A percentile compares a stretch with the other conserved stretches of the same genome.
Conservation (phyloP, 2,113 vertebrate species). For the Colossoma macropomum region DNA sequence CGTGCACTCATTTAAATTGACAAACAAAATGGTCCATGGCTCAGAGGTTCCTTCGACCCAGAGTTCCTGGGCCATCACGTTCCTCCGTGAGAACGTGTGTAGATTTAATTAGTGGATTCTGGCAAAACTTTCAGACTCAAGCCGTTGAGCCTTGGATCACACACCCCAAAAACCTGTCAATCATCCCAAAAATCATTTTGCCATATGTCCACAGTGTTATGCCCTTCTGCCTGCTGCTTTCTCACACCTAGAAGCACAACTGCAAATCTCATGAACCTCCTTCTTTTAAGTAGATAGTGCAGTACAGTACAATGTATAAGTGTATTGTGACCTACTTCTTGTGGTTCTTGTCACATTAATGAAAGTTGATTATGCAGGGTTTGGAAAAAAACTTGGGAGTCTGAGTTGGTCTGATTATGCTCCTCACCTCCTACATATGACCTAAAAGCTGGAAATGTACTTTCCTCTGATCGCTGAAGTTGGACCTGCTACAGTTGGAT, state of each 20-base stretch:
- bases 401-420: constrained; percentile 22
- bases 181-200: constrained; percentile 54
- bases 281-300: not conserved
- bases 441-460: constrained; percentile 57
- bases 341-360: constrained; percentile 5
- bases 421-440: constrained; percentile 62
- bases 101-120: constrained; percentile 53
- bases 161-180: constrained; percentile 46
- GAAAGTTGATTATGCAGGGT: not conserved
- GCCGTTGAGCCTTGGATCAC: constrained; percentile 47
- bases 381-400: not conserved
- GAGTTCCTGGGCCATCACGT: not conserved
- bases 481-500: not conserved
- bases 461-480: constrained; percentile 46
- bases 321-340: not conserved
- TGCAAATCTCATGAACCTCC: not conserved
- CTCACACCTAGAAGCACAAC: constrained; percentile 1
- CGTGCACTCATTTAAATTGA: not conserved
- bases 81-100: constrained; percentile 27
- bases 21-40: not conserved
- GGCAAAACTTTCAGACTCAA: constrained; percentile 40
- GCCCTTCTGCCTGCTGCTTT: not conserved
- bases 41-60: not conserved
- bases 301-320: too few relatives aligned
- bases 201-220: constrained; percentile 47